Evolutionary conservation across 2,797 vertebrate genomes (phyloP), one percentile per base, ranked within the genome.

Genomic region (Peromyscus melanophrys): DNA sequence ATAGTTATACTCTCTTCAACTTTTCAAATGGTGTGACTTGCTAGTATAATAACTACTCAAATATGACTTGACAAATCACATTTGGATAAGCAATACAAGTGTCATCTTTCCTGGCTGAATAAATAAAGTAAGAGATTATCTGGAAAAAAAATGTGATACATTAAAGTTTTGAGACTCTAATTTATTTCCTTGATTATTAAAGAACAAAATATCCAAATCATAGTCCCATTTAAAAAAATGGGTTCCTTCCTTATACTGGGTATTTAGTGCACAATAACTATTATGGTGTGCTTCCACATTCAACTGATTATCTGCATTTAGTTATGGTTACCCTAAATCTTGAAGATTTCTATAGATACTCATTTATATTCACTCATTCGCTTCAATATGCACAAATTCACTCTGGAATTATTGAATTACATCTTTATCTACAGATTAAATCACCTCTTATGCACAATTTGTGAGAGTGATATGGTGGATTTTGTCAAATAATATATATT

Each of bases 131-230:
- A 86, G 4, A 5, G 88, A 96, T 9, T 14, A 8, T 94, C 80
- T 75, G 29, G 17, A 83, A 95, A 67, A 10, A 57, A 4, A 52
- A 81, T 78, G 16, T 94, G 40, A 90, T 69, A 37, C 4, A 52
- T 89, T 94, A 63, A 86, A 49, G 87, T 75, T 92, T 90, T 85
- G n/a, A 93, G 52, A 90, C 25, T 19, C 12, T 89, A 27, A 69
- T 21, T 92, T 69, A 89, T 93, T 96, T 96, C 46, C 34, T 37
- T 43, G 16, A 93, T 63, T 90, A 96, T 43, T 82, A 90, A 89
- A 89, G 27, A 80, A 0, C 8, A 83, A 76, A 90, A 78, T 46
- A 80, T 19, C 63, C 84, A 65, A 19, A 46, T 69, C 92, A 76
- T 52, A 17, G 52, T 93, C 29, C 31, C 23, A 69, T 69, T 95